Conservation (phyloP, 2,888 invertebrate species). For the Campaea margaritaria region DNA sequence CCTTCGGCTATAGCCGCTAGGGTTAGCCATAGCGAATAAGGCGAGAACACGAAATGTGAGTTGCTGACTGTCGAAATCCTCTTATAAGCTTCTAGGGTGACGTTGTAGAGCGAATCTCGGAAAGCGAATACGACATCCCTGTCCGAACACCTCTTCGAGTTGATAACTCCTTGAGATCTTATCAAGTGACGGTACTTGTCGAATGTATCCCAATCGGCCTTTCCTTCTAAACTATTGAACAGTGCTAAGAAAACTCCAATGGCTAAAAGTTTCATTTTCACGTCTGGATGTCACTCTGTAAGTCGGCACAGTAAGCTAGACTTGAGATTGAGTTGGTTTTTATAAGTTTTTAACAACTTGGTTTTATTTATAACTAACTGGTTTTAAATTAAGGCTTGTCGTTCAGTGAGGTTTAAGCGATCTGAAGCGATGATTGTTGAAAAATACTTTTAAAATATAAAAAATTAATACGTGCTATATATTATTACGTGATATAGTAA, state of each 20-base stretch:
- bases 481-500: no score
- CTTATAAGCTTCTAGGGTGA: constrained; percentile 24
- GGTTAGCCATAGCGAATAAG: constrained; percentile 41
- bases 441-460: no score
- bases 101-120: constrained; percentile 24
- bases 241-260: constrained; percentile 9
- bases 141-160: constrained; percentile 27
- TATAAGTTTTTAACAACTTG: constrained; percentile 17
- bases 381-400: not conserved
- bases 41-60: constrained; percentile 40
- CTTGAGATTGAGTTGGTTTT: not conserved
- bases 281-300: not conserved
- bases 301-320: not conserved
- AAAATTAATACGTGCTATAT: no score
- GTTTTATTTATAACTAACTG: no score
- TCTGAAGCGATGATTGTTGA: no score
- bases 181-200: constrained; percentile 20
- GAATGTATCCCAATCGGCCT: constrained; percentile 26
- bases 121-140: constrained; percentile 24
- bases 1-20: constrained; percentile 46
- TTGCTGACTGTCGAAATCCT: constrained; percentile 18
- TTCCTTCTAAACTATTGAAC: constrained; percentile 12
- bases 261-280: constrained; percentile 14
- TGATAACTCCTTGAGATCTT: constrained; percentile 18
- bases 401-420: constrained; percentile 9